phyloP scores from a whole-genome alignment of 2,888 invertebrate species.

The Oconnorella tubifera region DNA sequence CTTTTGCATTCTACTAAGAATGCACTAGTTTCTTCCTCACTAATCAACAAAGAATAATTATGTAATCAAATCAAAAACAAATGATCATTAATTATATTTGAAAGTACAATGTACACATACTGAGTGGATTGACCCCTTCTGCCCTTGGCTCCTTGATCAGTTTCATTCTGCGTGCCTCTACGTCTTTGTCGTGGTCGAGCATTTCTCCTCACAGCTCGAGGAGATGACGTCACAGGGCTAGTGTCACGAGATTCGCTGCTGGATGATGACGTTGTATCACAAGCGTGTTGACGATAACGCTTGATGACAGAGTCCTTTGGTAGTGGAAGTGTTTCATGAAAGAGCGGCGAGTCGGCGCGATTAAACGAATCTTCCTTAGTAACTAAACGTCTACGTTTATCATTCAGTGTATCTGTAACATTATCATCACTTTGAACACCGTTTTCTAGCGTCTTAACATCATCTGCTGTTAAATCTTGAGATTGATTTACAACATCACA shows the following conservation, averaged over 20 bases:
- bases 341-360: slow-evolving; percentile 21
- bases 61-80: too few species aligned
- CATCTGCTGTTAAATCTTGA: too few species aligned
- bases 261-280: slow-evolving; percentile 7
- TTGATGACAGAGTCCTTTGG: slow-evolving; percentile 27
- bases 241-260: slow-evolving; percentile 7
- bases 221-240: slow-evolving; percentile 6
- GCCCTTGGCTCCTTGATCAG: too few species aligned
- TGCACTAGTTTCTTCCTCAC: too few species aligned
- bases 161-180: too few species aligned
- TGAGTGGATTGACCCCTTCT: too few species aligned
- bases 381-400: not conserved
- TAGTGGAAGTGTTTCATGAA: slow-evolving; percentile 23
- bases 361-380: slow-evolving; percentile 25
- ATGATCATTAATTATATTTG: too few species aligned
- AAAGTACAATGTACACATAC: too few species aligned
- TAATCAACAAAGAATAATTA: too few species aligned
- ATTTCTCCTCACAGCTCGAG: not conserved
- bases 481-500: too few species aligned
- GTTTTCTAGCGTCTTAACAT: slow-evolving; percentile 8
- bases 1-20: too few species aligned
- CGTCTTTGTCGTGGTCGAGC: not conserved
- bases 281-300: slow-evolving; percentile 9
- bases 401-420: not conserved
- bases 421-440: not conserved